Percentiles rank a stretch among this genome's conserved stretches.
Conservation (phyloP, 1,140 invertebrate genomes). For the Eueides isabella region DNA sequence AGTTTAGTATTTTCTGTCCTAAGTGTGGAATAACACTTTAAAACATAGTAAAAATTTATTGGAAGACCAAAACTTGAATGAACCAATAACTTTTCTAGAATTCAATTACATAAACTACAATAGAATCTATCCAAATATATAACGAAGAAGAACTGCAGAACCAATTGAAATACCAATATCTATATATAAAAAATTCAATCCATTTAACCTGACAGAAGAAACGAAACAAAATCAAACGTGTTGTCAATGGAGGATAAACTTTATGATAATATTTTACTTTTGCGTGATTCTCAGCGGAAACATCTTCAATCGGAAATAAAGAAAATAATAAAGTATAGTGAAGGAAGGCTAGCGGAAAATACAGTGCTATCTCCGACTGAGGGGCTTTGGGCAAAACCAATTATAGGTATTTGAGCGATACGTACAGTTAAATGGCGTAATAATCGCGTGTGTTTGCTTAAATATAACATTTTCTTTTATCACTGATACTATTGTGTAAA, state of each 20-base stretch:
- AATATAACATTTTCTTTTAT: not conserved
- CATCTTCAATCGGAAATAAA: constrained; percentile 31
- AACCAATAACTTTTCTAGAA: too few species aligned
- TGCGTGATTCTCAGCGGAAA: constrained; percentile 22
- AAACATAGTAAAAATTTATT: too few species aligned
- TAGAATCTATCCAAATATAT: not conserved
- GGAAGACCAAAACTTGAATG: too few species aligned
- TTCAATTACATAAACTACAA: not conserved
- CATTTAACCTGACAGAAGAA: constrained; percentile 8
- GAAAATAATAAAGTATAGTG: constrained; percentile 26
- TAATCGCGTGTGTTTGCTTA: not conserved
- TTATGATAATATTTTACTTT: constrained; percentile 33
- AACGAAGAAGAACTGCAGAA: too few species aligned
- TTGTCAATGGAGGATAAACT: constrained; percentile 20
- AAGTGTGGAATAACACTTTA: too few species aligned
- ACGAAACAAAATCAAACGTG: constrained; percentile 19
- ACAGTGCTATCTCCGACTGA: constrained; percentile 23
- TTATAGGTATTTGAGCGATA: constrained; percentile 22
- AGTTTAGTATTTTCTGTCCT: too few species aligned
- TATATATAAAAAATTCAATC: not conserved
- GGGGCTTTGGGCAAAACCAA: constrained; percentile 36
- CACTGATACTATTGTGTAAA: not conserved
- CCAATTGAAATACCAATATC: too few species aligned
- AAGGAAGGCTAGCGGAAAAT: constrained; percentile 34
- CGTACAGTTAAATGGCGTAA: not conserved